phyloP scores from a whole-genome alignment of 2,888 invertebrate genomes.

The Machimus rusticus region DNA sequence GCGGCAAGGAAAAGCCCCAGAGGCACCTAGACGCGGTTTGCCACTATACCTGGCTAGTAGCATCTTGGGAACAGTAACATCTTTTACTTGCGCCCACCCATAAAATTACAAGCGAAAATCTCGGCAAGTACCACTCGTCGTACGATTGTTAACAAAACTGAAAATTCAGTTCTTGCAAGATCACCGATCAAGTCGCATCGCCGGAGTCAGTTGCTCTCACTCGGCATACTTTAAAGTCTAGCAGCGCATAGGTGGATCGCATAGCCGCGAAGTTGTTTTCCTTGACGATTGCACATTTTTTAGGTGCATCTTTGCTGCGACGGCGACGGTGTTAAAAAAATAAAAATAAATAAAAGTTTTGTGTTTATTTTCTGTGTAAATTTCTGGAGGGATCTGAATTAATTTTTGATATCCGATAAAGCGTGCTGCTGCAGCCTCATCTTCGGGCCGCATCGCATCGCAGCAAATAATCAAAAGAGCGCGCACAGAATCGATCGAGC shows the following conservation, averaged over 20 bases:
- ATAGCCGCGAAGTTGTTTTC: slow-evolving; percentile 44
- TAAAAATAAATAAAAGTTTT: background rate
- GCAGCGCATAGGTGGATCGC: background rate
- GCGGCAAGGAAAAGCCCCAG: background rate
- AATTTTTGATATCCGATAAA: background rate
- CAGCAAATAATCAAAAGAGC: background rate
- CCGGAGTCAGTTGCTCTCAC: background rate
- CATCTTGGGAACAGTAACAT: slow-evolving; percentile 1
- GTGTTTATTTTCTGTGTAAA: background rate
- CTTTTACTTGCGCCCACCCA: slow-evolving; percentile 33
- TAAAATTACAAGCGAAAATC: slow-evolving; percentile 11
- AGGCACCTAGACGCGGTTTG: background rate
- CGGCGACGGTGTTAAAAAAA: background rate
- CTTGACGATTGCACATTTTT: slow-evolving; percentile 42
- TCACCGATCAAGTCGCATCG: slow-evolving; percentile 42
- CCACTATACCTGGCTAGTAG: background rate
- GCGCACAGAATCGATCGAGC: background rate
- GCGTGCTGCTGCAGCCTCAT: background rate
- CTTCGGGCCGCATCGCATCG: background rate
- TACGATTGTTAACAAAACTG: slow-evolving; percentile 32
- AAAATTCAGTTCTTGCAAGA: slow-evolving; percentile 41
- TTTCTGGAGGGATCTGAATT: background rate
- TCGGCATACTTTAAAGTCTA: background rate
- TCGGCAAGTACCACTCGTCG: slow-evolving; percentile 22
- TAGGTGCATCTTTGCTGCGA: slow-evolving; percentile 40